Base-by-base conservation (phyloP, 2,113 vertebrate genomes). In the Pachycephala philippinensis region DNA sequence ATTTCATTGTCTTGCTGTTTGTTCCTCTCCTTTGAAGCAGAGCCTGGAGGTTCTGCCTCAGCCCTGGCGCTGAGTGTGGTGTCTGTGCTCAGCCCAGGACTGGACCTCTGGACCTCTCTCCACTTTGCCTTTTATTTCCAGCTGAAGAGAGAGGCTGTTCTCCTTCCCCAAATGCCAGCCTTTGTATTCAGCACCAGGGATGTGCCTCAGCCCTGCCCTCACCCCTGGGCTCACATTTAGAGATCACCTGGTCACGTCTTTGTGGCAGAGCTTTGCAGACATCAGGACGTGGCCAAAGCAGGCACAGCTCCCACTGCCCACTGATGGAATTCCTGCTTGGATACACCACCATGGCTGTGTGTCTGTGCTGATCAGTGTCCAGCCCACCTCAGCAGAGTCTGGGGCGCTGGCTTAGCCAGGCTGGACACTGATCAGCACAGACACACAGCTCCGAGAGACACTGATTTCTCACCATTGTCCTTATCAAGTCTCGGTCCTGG, bases 11-110 rank as follows among this genome's bases (percentile, higher is more conserved):
- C 81, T 37, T 12, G 14, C 42, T 82, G 35, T 87, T 93, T 95
- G 64, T 63, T 94, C 81, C 78, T 91, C 63, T 45, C 54, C 54
- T 94, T 95, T 91, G 84, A 93, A 91, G 40, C 37, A 79, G 42
- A 84, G n/a, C 37, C 78, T 53, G 75, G 23, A 45, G 49, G 24
- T 53, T 45, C 37, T 84, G 42, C 54, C 82, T 65, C 50, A 20
- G 27, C 3, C 72, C 44, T 5, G 5, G n/a, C 33, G 42, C 35
- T 22, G 6, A 6, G 37, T 27, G 42, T 60, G 66, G 10, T 39
- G 77, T 18, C 50, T 33, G 37, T 17, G 2, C 47, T n/a, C 42
- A 13, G 44, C 1, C n/a, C 24, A 17, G 40, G 64, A 10, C 4
- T 10, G 71, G 3, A 40, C 39, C 49, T 18, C 81, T 8, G 40